Percentiles rank a stretch among this genome's conserved stretches.
phyloP scores from a whole-genome alignment of 2,113 vertebrate genomes.

The Spea multiplicata region DNA sequence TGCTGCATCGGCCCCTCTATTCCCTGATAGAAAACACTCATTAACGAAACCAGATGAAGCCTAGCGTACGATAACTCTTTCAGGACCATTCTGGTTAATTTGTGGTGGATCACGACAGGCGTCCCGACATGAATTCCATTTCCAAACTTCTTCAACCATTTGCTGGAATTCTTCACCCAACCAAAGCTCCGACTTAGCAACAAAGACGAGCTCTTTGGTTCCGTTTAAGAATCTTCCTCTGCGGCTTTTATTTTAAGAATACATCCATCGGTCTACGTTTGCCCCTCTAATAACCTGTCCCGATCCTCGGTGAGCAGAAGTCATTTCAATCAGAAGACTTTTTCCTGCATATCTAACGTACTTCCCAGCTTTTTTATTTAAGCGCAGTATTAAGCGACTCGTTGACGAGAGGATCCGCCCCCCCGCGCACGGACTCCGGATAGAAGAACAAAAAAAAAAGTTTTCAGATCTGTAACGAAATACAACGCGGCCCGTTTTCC shows the following conservation, averaged over 20 bases:
- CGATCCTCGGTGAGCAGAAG: slow-evolving; percentile 4
- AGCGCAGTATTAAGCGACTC: too few relatives aligned
- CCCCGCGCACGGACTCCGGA: too few relatives aligned
- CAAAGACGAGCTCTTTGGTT: too few relatives aligned
- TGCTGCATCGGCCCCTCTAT: too few relatives aligned
- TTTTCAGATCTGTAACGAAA: slow-evolving; percentile 27
- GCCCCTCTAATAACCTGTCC: neutral
- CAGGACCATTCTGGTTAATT: neutral
- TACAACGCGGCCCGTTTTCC: neutral
- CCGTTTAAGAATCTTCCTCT: slow-evolving; percentile 30
- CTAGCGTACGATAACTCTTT: too few relatives aligned
- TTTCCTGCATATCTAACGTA: neutral
- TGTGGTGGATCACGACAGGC: neutral
- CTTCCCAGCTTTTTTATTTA: neutral
- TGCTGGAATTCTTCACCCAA: neutral
- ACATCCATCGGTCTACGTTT: slow-evolving; percentile 17
- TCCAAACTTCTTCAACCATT: slow-evolving; percentile 36
- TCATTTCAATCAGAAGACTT: neutral
- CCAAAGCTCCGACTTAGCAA: too few relatives aligned
- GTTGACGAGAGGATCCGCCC: too few relatives aligned
- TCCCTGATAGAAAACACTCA: too few relatives aligned
- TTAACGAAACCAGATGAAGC: too few relatives aligned
- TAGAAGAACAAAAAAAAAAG: neutral
- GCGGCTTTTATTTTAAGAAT: slow-evolving; percentile 1
- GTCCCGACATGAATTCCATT: slow-evolving; percentile 13